These are phyloP conservation scores for Paraescarpia echinospica DNA, from an alignment of 1,140 invertebrate species.

Conservation along the genomic window DNA sequence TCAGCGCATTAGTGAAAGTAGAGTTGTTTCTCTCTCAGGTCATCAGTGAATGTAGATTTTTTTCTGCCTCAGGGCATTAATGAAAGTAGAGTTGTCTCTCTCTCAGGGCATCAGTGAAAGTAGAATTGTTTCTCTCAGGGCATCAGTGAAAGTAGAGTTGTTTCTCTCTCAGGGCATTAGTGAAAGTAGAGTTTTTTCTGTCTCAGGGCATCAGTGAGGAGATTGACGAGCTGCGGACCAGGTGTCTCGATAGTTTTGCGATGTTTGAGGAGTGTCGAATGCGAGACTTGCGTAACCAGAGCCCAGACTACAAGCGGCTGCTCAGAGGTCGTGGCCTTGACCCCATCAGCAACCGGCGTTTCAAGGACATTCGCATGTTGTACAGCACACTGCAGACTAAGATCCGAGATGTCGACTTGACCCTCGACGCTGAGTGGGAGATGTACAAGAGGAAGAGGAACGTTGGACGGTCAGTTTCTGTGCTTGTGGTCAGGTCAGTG, in stretches of 20 bases:
- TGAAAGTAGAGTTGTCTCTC: too few relatives aligned
- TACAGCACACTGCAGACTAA: constrained; percentile 49
- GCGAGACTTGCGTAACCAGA: constrained; percentile 45
- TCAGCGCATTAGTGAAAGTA: too few relatives aligned
- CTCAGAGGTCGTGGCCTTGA: constrained; percentile 25
- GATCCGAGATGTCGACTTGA: constrained; percentile 49
- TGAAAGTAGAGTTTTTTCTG: neutral
- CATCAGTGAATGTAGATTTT: too few relatives aligned
- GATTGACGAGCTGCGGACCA: constrained; percentile 42
- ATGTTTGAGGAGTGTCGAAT: constrained; percentile 53
- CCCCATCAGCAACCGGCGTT: constrained; percentile 49
- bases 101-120: too few relatives aligned
- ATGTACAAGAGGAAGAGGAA: constrained; percentile 42
- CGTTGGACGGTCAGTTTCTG: constrained; percentile 32
- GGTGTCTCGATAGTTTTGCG: constrained; percentile 49
- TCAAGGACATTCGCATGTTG: constrained; percentile 48
- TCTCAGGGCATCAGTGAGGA: constrained; percentile 49
- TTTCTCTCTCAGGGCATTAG: neutral
- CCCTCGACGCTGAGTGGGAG: constrained; percentile 56
- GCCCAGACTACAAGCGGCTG: constrained; percentile 50
- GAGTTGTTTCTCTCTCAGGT: too few relatives aligned
- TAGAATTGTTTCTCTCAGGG: too few relatives aligned
- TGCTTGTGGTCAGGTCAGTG: too few relatives aligned
- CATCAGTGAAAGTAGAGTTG: neutral
- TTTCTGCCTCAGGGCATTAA: too few relatives aligned